Conservation (phyloP, 2,888 invertebrate genomes). For the Cephus rjabovi region DNA sequence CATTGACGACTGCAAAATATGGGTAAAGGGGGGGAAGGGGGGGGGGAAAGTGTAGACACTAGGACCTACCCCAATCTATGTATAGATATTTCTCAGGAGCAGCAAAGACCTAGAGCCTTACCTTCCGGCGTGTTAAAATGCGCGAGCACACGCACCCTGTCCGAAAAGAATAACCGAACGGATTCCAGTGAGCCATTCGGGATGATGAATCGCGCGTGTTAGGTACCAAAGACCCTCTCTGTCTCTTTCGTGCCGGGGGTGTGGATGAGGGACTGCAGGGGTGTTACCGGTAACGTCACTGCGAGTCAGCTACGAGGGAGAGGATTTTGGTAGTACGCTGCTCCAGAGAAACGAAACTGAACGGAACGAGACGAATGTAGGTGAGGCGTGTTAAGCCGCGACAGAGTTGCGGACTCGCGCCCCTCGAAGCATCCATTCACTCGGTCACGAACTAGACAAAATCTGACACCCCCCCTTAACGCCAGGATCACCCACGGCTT, state of each 20-base stretch:
- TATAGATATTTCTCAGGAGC: neutral
- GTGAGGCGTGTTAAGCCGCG: slow-evolving; percentile 53
- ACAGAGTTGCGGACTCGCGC: slow-evolving; percentile 55
- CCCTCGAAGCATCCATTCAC: slow-evolving; percentile 51
- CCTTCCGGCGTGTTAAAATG: slow-evolving; percentile 39
- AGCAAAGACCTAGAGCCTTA: slow-evolving; percentile 25
- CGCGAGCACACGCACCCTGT: slow-evolving; percentile 42
- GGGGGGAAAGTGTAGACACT: neutral
- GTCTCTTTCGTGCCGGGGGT: slow-evolving; percentile 33
- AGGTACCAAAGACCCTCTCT: slow-evolving; percentile 22
- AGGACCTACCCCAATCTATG: neutral
- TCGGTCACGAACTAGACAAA: slow-evolving; percentile 52
- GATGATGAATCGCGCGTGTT: slow-evolving; percentile 44
- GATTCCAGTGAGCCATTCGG: slow-evolving; percentile 29
- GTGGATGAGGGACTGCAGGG: slow-evolving; percentile 7
- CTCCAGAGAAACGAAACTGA: slow-evolving; percentile 18
- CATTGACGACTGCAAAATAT: neutral
- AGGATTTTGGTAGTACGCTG: slow-evolving; percentile 7
- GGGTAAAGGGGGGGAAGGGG: neutral
- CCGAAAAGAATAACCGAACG: slow-evolving; percentile 38
- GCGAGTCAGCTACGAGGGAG: neutral
- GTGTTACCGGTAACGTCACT: slow-evolving; percentile 3
- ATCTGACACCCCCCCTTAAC: slow-evolving; percentile 10
- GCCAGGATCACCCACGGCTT: neutral
- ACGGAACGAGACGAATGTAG: slow-evolving; percentile 36